Evolutionary conservation across 2,888 invertebrate species (phyloP).

Genomic region (Eucera pruinosa): DNA sequence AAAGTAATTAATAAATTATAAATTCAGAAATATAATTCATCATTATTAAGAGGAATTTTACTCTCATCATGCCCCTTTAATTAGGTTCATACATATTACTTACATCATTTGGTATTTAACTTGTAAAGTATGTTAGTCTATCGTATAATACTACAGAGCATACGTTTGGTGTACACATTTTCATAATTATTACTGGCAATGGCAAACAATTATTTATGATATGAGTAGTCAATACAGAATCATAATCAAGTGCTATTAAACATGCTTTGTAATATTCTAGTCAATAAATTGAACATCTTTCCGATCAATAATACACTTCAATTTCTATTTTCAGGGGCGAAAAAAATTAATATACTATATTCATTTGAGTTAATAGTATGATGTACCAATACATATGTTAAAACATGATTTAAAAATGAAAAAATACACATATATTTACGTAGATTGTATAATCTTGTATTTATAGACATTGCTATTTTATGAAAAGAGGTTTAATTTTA

Average conservation of each 20-base stretch:
- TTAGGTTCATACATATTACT: not conserved
- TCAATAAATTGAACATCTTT: not conserved
- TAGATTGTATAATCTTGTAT: too few relatives aligned
- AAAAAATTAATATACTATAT: too few relatives aligned
- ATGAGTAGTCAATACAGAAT: not conserved
- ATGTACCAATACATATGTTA: too few relatives aligned
- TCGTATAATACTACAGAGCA: not conserved
- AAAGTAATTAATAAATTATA: too few relatives aligned
- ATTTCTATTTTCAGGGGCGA: not conserved
- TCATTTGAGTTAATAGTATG: too few relatives aligned
- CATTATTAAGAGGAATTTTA: not conserved
- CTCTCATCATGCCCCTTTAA: not conserved
- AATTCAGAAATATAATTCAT: too few relatives aligned
- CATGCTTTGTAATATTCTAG: not conserved
- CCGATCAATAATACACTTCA: not conserved
- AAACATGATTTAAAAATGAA: too few relatives aligned
- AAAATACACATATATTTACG: too few relatives aligned
- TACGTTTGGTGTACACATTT: not conserved
- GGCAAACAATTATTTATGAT: not conserved
- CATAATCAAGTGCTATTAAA: not conserved
- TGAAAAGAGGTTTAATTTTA: too few relatives aligned
- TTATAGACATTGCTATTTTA: too few relatives aligned
- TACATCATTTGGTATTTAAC: not conserved
- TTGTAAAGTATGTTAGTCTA: not conserved
- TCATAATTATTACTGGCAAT: constrained; percentile 3